These are phyloP conservation scores for Melangyna quadrimaculata DNA, from an alignment of 2,888 invertebrate species.

Conservation along the genomic window DNA sequence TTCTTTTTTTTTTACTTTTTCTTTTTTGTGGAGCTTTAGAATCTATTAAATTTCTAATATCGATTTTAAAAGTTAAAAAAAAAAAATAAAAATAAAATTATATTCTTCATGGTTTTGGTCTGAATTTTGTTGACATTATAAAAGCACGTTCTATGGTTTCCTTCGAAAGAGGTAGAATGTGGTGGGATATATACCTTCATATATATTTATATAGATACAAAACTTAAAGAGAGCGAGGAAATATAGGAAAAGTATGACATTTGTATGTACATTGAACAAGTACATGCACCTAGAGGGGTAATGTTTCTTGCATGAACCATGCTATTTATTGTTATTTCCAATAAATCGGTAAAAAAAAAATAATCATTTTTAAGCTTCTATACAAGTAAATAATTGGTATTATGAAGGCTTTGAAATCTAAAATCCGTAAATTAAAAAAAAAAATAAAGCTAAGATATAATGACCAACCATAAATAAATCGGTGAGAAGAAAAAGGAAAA, in stretches of 20 bases:
- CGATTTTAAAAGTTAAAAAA: conserved; percentile 50
- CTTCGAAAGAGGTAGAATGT: conserved; percentile 47
- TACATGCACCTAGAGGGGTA: not conserved
- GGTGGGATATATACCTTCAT: not conserved
- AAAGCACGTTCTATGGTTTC: conserved; percentile 62
- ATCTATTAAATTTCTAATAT: conserved; percentile 63
- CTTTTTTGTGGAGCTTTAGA: conserved; percentile 21
- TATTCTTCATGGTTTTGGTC: conserved; percentile 50
- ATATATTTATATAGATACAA: conserved; percentile 23
- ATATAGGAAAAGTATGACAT: not conserved
- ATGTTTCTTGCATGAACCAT: not conserved
- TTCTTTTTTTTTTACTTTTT: too few relatives aligned
- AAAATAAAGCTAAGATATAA: not conserved
- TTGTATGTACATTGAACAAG: not conserved
- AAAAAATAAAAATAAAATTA: conserved; percentile 17
- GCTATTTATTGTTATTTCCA: not conserved
- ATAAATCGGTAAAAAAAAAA: not conserved
- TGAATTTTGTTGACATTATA: conserved; percentile 64
- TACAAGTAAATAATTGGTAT: not conserved
- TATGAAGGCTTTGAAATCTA: not conserved
- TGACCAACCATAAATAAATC: too few relatives aligned
- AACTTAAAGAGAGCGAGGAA: not conserved
- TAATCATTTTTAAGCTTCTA: not conserved
- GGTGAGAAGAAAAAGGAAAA: not conserved
- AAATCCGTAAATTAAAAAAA: not conserved